Conservation (phyloP, 23 tunicate genomes). For the Trididemnum clinides region DNA sequence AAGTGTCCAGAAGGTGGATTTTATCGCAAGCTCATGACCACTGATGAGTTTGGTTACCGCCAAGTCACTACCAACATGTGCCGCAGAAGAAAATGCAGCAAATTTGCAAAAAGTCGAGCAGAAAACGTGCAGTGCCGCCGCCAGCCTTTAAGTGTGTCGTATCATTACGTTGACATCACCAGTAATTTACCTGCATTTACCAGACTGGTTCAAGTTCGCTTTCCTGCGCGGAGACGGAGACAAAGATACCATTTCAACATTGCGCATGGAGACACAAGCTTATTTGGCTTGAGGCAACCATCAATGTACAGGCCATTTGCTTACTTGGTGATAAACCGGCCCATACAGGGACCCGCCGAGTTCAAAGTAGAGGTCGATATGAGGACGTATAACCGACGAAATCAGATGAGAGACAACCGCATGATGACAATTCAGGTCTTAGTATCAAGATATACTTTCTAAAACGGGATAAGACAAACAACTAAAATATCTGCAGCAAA, state of each 20-base stretch:
- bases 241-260: constrained; percentile 80
- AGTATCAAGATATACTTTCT: constrained; percentile 76
- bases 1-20: constrained; percentile 67
- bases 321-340: constrained; percentile 41
- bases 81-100: constrained; percentile 62
- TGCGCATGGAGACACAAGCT: constrained; percentile 49
- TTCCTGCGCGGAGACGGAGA: constrained; percentile 70
- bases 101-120: background rate
- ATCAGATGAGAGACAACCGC: constrained; percentile 86
- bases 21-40: constrained; percentile 82
- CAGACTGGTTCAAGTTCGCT: constrained; percentile 43
- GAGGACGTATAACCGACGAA: constrained; percentile 79
- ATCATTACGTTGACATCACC: constrained; percentile 79
- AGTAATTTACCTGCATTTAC: constrained; percentile 47
- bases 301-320: constrained; percentile 73
- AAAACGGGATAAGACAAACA: too few relatives aligned
- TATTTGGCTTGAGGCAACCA: constrained; percentile 66
- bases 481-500: too few relatives aligned
- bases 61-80: constrained; percentile 93
- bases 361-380: constrained; percentile 80
- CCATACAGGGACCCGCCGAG: constrained; percentile 60
- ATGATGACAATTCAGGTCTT: constrained; percentile 77
- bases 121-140: constrained; percentile 57
- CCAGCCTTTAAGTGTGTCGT: constrained; percentile 64
- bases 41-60: constrained; percentile 91